Evolutionary conservation across 2,888 invertebrate species (phyloP).

Genomic region (Syrista parreyssii): DNA sequence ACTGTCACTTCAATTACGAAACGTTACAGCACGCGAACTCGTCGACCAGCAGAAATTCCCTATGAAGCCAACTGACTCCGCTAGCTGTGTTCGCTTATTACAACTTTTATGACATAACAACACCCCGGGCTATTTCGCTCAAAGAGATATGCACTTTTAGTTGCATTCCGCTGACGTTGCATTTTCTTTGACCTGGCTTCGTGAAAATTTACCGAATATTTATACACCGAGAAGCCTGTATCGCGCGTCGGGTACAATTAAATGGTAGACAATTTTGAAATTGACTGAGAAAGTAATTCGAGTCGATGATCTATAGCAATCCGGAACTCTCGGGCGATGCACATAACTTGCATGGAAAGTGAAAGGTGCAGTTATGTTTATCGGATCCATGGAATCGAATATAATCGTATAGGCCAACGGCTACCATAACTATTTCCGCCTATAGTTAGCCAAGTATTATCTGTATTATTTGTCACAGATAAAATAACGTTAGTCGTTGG

Average conservation of each 20-base stretch:
- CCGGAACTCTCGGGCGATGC: too few relatives aligned
- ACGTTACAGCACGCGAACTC: constrained; percentile 48
- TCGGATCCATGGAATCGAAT: too few relatives aligned
- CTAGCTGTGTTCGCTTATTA: constrained; percentile 35
- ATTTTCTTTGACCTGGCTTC: not conserved
- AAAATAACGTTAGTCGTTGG: too few relatives aligned
- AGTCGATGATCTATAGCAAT: too few relatives aligned
- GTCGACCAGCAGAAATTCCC: constrained; percentile 33
- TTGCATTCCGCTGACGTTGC: constrained; percentile 25
- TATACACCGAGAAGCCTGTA: too few relatives aligned
- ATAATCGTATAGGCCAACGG: too few relatives aligned
- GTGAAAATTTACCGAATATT: not conserved
- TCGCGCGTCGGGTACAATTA: too few relatives aligned
- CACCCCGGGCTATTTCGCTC: constrained; percentile 27
- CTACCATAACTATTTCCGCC: too few relatives aligned
- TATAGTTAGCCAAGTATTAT: too few relatives aligned
- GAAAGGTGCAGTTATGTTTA: constrained; percentile 38
- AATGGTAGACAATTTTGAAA: too few relatives aligned
- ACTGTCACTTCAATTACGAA: constrained; percentile 59
- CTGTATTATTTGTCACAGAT: too few relatives aligned
- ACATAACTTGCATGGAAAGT: constrained; percentile 46
- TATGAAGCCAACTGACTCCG: not conserved
- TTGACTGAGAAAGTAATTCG: too few relatives aligned
- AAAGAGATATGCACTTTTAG: constrained; percentile 34
- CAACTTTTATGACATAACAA: constrained; percentile 51